phyloP scores from a whole-genome alignment of 1,140 invertebrate species.

The Periplaneta americana region DNA sequence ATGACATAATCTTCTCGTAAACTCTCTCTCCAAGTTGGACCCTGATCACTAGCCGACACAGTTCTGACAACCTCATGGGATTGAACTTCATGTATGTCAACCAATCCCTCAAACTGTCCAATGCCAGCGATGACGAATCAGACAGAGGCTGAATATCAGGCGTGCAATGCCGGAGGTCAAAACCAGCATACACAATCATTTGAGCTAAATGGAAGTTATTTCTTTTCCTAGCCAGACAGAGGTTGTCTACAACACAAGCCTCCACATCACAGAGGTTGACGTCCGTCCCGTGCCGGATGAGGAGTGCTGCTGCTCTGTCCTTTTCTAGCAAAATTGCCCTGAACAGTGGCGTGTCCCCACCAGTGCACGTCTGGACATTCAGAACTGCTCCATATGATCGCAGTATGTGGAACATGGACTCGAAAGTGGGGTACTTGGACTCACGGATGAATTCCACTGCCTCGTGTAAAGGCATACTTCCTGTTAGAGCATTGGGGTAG shows the following conservation, averaged over 20 bases:
- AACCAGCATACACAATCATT: conserved; percentile 30
- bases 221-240: conserved; percentile 37
- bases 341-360: conserved; percentile 44
- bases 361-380: conserved; percentile 38
- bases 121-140: conserved; percentile 17
- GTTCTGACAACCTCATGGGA: conserved; percentile 39
- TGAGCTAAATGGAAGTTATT: conserved; percentile 30
- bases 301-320: conserved; percentile 35
- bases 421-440: conserved; percentile 31
- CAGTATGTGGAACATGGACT: conserved; percentile 39
- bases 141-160: conserved; percentile 29
- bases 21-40: conserved; percentile 27
- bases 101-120: conserved; percentile 23
- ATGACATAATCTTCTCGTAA: conserved; percentile 30
- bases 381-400: conserved; percentile 38
- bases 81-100: conserved; percentile 33
- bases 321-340: conserved; percentile 40
- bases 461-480: conserved; percentile 47
- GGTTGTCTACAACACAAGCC: conserved; percentile 32
- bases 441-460: conserved; percentile 37
- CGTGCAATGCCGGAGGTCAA: conserved; percentile 26
- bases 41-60: conserved; percentile 39
- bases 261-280: conserved; percentile 10
- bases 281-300: conserved; percentile 41
- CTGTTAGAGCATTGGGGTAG: conserved; percentile 47